Base-by-base conservation (phyloP, 1,140 invertebrate species). In the Pseudomyrmex gracilis region DNA sequence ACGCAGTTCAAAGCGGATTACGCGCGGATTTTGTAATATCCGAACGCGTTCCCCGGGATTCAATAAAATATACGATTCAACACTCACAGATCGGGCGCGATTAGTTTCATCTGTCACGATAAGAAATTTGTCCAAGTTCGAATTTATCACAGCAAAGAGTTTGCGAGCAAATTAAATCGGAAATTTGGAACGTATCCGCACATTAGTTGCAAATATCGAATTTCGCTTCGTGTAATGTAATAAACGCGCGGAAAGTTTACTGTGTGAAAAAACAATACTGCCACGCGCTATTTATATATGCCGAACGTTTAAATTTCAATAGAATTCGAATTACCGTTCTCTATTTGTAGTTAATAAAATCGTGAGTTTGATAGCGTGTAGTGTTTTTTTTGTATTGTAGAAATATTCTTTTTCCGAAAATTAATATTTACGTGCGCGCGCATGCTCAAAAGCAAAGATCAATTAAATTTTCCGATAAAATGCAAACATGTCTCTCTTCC, bases 301-400 rank as follows among this genome's bases (percentile, higher is more conserved):
- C 45, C 20, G 17, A 51, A 10, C 47, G 20, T 66, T 66, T 34
- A 53, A n/a, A n/a, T 76, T 66, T 76, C 22, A 66, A 51, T 53
- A 34, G 47, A 77, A 77, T 53, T 67, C 12, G n/a, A 77, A 17
- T 7, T 64, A 20, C 24, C 47, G 47, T 76, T 76, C n/a, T 17
- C 22, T 51, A 76, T 51, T 51, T 51, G 58, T 20, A 76, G 10
- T 24, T 53, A n/a, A 66, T 53, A 76, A 76, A 76, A 49, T n/a
- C 12, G 43, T 51, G 10, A 5, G 13, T 66, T 66, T 7, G 20
- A 55, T 12, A 53, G n/a, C 13, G 43, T 66, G 64, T 34, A 34
- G 5, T 34, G 34, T 34, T 34, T 34, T 34, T 34, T 34, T 34
- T 34, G n/a, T n/a, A n/a, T 34, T 34, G 34, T 5, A 34, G 34